These are phyloP conservation scores for Myiagra hebetior DNA, from an alignment of 2,113 vertebrate species.

Conservation along the genomic window DNA sequence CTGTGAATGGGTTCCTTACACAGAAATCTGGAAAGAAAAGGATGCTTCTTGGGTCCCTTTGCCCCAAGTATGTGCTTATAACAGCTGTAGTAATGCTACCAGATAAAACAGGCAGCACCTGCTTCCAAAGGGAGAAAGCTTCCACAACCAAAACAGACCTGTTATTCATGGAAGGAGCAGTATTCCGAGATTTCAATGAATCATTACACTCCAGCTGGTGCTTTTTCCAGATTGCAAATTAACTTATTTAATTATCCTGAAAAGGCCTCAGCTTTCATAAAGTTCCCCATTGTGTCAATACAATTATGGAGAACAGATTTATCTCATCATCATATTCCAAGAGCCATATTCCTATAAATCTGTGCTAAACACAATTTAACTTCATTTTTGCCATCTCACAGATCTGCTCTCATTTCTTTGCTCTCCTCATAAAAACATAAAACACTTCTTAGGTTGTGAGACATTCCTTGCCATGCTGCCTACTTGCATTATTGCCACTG, in stretches of 20 bases:
- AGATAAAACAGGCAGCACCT: not conserved
- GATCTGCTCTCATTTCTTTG: not conserved
- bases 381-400: not conserved
- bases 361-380: not conserved
- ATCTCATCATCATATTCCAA: conserved; percentile 36
- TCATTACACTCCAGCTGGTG: conserved; percentile 38
- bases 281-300: conserved; percentile 31
- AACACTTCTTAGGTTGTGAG: not conserved
- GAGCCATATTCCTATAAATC: not conserved
- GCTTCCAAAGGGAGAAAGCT: not conserved
- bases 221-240: conserved; percentile 55
- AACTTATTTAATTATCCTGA: conserved; percentile 60
- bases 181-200: conserved; percentile 8
- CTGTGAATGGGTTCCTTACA: not conserved
- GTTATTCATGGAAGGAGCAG: conserved; percentile 9
- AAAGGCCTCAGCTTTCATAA: conserved; percentile 42
- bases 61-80: not conserved
- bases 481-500: not conserved
- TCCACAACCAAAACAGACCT: not conserved
- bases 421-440: not conserved
- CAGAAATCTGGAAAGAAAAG: not conserved
- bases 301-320: conserved; percentile 39
- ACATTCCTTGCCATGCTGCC: not conserved
- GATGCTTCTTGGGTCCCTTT: not conserved
- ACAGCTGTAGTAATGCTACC: not conserved